A percentile compares a stretch with the other conserved stretches of the same genome.
These are phyloP conservation scores for Sympetrum striolatum DNA, from an alignment of 2,888 invertebrate genomes.

Conservation along the genomic window DNA sequence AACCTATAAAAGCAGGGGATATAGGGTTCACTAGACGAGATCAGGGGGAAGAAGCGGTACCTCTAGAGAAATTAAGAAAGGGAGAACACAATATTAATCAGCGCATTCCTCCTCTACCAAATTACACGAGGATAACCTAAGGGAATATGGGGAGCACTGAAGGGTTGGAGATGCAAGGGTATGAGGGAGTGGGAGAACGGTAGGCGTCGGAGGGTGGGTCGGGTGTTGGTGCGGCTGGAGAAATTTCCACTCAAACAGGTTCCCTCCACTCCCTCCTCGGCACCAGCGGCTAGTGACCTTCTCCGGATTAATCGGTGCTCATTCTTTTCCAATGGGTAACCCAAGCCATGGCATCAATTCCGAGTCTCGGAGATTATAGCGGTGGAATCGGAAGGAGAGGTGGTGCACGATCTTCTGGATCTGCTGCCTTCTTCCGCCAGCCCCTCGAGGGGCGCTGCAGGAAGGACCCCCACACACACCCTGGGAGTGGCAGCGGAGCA, in stretches of 20 bases:
- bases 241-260: not conserved
- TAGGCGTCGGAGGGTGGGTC: not conserved
- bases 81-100: constrained; percentile 21
- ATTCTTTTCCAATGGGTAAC: constrained; percentile 37
- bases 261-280: not conserved
- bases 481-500: not conserved
- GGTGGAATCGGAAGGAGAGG: not conserved
- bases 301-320: constrained; percentile 39
- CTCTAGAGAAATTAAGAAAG: constrained; percentile 7
- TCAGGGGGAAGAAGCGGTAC: not conserved
- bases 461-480: not conserved
- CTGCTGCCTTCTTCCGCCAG: no score
- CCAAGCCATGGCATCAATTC: constrained; percentile 37
- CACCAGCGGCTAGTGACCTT: constrained; percentile 21
- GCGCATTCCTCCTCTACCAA: constrained; percentile 24
- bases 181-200: not conserved
- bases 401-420: constrained; percentile 4
- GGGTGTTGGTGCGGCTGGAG: not conserved
- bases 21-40: not conserved
- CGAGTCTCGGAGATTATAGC: constrained; percentile 32
- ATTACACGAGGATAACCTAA: constrained; percentile 3
- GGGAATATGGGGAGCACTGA: not conserved
- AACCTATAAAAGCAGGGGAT: not conserved
- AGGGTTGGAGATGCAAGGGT: not conserved
- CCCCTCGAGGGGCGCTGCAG: no score